phyloP scores from a whole-genome alignment of 2,888 invertebrate genomes.

The Macrosiphum euphorbiae region DNA sequence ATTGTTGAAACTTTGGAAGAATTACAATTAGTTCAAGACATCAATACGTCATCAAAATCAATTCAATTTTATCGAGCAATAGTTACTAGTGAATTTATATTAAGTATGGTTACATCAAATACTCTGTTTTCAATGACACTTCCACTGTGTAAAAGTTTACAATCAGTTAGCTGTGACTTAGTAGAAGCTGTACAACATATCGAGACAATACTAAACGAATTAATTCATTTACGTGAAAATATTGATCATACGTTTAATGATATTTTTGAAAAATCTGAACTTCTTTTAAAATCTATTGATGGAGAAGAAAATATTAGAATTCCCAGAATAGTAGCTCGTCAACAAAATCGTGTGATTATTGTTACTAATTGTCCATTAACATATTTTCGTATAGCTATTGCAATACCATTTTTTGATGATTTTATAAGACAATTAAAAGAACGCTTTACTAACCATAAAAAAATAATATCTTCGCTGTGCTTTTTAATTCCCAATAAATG shows the following conservation, averaged over 20 bases:
- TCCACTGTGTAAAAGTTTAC: not conserved
- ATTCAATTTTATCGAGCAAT: not conserved
- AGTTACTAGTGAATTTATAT: conserved; percentile 11
- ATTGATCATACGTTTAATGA: not conserved
- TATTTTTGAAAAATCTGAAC: not conserved
- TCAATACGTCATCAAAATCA: conserved; percentile 9
- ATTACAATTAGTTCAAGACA: conserved; percentile 7
- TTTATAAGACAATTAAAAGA: too few species aligned
- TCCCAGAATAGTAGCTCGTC: not conserved
- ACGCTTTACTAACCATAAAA: too few species aligned
- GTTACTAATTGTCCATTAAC: not conserved
- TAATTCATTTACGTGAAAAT: conserved; percentile 5
- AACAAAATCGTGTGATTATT: conserved; percentile 8
- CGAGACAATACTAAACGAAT: not conserved
- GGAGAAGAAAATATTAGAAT: not conserved
- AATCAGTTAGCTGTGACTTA: conserved; percentile 19
- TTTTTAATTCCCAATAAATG: too few species aligned
- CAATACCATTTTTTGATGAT: conserved; percentile 30
- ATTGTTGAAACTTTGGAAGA: too few species aligned
- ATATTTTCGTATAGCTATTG: conserved; percentile 28
- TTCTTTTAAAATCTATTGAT: not conserved
- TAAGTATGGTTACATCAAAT: not conserved
- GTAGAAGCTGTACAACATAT: conserved; percentile 6
- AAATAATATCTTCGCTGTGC: too few species aligned
- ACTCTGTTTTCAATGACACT: conserved; percentile 27